These are phyloP conservation scores for Chaetodon auriga DNA, from an alignment of 2,113 vertebrate genomes.

Conservation along the genomic window DNA sequence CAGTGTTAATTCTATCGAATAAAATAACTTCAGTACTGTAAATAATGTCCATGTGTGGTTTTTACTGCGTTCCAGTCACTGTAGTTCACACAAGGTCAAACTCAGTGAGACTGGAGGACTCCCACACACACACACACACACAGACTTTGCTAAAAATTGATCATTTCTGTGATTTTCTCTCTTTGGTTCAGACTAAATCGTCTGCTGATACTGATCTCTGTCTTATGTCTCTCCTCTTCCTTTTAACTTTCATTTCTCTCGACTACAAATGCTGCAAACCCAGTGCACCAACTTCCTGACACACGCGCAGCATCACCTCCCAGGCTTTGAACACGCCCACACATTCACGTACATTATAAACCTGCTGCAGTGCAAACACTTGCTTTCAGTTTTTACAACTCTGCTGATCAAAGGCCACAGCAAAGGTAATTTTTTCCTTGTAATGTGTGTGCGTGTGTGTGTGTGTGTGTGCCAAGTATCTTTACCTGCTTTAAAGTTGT, in stretches of 20 bases:
- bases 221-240: neutral
- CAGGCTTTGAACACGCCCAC: conserved; percentile 55
- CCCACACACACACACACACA: neutral
- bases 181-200: neutral
- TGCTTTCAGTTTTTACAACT: conserved; percentile 27
- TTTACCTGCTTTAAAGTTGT: neutral
- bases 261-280: neutral
- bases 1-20: conserved; percentile 1
- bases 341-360: neutral
- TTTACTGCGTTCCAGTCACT: too few species aligned
- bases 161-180: too few species aligned
- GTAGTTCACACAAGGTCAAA: neutral
- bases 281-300: conserved; percentile 63
- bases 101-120: neutral
- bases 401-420: neutral
- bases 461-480: neutral
- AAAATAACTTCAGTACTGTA: neutral
- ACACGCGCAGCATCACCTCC: neutral
- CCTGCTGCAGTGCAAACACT: neutral
- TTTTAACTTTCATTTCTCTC: conserved; percentile 22
- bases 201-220: neutral
- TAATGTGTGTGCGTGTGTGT: neutral
- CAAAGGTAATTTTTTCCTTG: conserved; percentile 44
- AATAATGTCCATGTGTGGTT: neutral
- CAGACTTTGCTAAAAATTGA: neutral